These are phyloP conservation scores for Calidris pugnax DNA, from an alignment of 2,113 vertebrate genomes.

Conservation along the genomic window DNA sequence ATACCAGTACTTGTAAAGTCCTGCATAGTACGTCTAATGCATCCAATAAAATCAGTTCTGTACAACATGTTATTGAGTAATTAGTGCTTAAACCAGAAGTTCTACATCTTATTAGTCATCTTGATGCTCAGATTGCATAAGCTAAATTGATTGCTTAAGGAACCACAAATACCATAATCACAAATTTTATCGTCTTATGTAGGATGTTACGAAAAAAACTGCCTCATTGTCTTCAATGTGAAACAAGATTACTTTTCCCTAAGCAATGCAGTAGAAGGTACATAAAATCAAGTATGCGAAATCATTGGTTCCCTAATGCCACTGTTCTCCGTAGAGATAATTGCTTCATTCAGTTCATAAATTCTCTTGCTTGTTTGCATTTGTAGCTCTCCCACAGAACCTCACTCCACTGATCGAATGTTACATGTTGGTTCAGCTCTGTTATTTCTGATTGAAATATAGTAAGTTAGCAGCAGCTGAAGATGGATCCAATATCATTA, in stretches of 20 bases:
- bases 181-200: constrained; percentile 13
- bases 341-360: constrained; percentile 54
- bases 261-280: constrained; percentile 12
- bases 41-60: not conserved
- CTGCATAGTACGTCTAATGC: not conserved
- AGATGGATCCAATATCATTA: not conserved
- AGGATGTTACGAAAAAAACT: constrained; percentile 18
- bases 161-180: constrained; percentile 37
- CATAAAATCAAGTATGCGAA: constrained; percentile 51
- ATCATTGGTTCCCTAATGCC: constrained; percentile 19
- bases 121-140: not conserved
- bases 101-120: not conserved
- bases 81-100: constrained; percentile 24
- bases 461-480: not conserved
- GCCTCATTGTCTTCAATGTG: constrained; percentile 14
- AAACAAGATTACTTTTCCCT: constrained; percentile 37
- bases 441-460: not conserved
- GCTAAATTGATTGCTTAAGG: constrained; percentile 48
- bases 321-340: constrained; percentile 36
- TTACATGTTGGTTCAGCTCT: not conserved
- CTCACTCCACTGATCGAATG: not conserved
- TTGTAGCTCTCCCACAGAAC: not conserved
- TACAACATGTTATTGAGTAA: constrained; percentile 1
- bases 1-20: not conserved
- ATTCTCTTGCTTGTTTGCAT: constrained; percentile 52